Evolutionary conservation across 2,113 vertebrate species (phyloP), one percentile per base, ranked within the genome.

Genomic region (Bombycilla garrulus): DNA sequence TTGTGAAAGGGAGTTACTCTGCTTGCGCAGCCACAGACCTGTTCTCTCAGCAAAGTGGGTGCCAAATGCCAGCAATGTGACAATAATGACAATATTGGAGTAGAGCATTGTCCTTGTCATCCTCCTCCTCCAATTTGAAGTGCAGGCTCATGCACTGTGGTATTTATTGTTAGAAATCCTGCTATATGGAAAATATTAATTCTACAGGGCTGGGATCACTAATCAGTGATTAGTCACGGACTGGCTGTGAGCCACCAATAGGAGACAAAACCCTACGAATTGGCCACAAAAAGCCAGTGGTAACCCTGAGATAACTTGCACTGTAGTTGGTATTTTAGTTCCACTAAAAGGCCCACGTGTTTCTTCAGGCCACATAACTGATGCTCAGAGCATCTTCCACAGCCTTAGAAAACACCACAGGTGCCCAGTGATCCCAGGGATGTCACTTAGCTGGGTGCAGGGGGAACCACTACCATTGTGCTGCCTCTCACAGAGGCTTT

Each of bases 401-500:
- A 36, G 25, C 31, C 72, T n/a, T 35, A n/a, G n/a, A 12, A 57
- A 57, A 11, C 24, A 42, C 10, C 33, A 5, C 0, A 3, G 60
- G 45, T 69, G 31, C 28, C n/a, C 29, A 0, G 0, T 33, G 16
- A 33, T 26, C 48, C 54, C 61, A 15, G 44, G 5, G n/a, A 48
- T 48, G 45, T 29, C 25, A 6, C n/a, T 23, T 60, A 7, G 24
- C 10, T 24, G 54, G 20, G 42, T 20, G 23, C 45, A 35, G 62
- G 29, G 31, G 23, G 62, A 53, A 2, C 12, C 4, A 4, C 31
- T 23, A 1, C 11, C 6, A 2, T 3, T 22, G 31, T 3, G 3
- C 22, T 87, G 31, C 58, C 29, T 60, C 36, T 47, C 24, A 6
- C 5, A 3, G 1, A 9, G 21, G 26, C 38, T 42, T 28, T 45